Base-by-base conservation (phyloP, 1,140 invertebrate species). In the Bombus pascuorum region DNA sequence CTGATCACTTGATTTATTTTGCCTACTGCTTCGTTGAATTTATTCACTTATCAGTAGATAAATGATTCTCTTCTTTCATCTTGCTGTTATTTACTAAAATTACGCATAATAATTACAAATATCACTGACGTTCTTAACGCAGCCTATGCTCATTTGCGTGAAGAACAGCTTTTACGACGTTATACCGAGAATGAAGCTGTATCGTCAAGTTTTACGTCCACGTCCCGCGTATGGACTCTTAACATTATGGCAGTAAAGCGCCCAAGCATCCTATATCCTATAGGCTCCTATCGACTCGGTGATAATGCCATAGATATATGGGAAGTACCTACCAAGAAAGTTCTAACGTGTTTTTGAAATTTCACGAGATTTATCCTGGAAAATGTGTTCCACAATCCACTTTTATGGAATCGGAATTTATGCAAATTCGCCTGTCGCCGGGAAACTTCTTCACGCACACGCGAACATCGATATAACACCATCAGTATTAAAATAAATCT, bases 201-300 rank as follows among this genome's bases (percentile, higher is more conserved):
- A 62, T 44, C 70, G 53, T 81, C 34, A 42, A 81, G 15, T 78
- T 78, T 78, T 76, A 76, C 74, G 10, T 44, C 12, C n/a, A 18
- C 42, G 1, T 32, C 15, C 8, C 57, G 10, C 10, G 37, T 77
- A 77, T 42, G 15, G 28, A 5, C 28, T 9, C 59, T 42, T 22
- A 42, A 77, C 57, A 65, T 77, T 65, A 77, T 65, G 37, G 59
- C 57, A 22, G 28, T 32, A 32, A 42, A 77, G 53, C 53, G 25
- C 47, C 37, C 34, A 57, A 28, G 47, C 75, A 28, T 42, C 37
- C 28, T 62, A 62, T 34, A n/a, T 42, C 28, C 37, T 42, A 32
- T n/a, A 42, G 57, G 13, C 75, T 39, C 8, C 37, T 42, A 65
- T 65, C 57, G 57, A 22, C 75, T 76, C 34, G 15, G 6, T 22